phyloP scores from a whole-genome alignment of 1,140 invertebrate species.

The Drosophila navojoa region DNA sequence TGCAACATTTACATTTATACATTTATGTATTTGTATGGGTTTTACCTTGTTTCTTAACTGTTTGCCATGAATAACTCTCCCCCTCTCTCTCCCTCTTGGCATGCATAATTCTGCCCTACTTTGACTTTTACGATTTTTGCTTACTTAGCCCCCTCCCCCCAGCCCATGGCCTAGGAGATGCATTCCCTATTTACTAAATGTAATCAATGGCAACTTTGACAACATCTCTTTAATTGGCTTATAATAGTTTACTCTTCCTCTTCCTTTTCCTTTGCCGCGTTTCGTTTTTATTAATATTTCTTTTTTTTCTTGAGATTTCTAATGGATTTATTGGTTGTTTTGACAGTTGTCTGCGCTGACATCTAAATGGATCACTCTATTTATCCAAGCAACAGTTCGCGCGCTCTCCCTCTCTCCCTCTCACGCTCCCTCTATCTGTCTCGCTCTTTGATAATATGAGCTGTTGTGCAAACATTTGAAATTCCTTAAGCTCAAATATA shows the following conservation, averaged over 20 bases:
- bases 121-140: conserved; percentile 4
- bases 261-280: too few relatives aligned
- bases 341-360: conserved; percentile 4
- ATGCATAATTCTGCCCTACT: conserved; percentile 9
- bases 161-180: too few relatives aligned
- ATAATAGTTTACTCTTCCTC: conserved; percentile 1
- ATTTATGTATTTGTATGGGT: conserved; percentile 39
- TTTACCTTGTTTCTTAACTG: background rate
- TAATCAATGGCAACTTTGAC: conserved; percentile 10
- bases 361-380: background rate
- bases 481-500: conserved; percentile 3
- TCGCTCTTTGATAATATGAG: conserved; percentile 1
- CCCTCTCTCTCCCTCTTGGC: background rate
- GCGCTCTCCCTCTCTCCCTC: background rate
- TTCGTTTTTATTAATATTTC: too few relatives aligned
- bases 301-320: background rate
- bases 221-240: conserved; percentile 8
- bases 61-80: conserved; percentile 1
- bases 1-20: conserved; percentile 37
- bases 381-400: background rate
- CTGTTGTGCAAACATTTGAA: conserved; percentile 7
- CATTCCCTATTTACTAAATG: too few relatives aligned
- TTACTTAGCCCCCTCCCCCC: conserved; percentile 5
- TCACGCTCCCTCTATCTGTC: background rate
- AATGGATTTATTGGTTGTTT: conserved; percentile 10